Conservation (phyloP, 1,140 invertebrate genomes). For the Cydia amplana region DNA sequence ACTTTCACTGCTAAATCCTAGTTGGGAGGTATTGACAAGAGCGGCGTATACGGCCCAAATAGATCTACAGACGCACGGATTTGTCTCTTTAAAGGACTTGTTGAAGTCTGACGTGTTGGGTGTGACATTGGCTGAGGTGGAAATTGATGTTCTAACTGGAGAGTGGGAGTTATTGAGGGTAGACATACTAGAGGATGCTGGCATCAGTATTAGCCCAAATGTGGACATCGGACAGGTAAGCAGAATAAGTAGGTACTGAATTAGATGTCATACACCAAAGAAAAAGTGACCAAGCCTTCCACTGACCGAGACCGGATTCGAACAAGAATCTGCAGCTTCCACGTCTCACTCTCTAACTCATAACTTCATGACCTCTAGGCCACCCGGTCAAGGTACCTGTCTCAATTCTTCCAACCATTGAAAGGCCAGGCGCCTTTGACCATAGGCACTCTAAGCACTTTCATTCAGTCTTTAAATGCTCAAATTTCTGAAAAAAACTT, state of each 20-base stretch:
- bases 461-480: too few relatives aligned
- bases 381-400: too few relatives aligned
- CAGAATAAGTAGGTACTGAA: not conserved
- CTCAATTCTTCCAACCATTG: too few relatives aligned
- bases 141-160: constrained; percentile 88
- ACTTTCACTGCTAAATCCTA: constrained; percentile 75
- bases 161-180: constrained; percentile 83
- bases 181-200: constrained; percentile 88
- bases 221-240: constrained; percentile 89
- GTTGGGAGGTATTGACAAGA: constrained; percentile 82
- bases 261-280: too few relatives aligned
- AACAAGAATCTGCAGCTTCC: too few relatives aligned
- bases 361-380: too few relatives aligned
- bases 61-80: constrained; percentile 75
- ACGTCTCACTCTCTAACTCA: too few relatives aligned
- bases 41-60: constrained; percentile 79
- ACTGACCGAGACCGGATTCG: too few relatives aligned
- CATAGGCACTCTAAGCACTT: too few relatives aligned
- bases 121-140: constrained; percentile 82
- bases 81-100: constrained; percentile 52
- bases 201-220: constrained; percentile 85
- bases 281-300: too few relatives aligned
- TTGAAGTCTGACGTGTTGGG: constrained; percentile 81
- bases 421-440: too few relatives aligned
- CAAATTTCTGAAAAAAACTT: too few relatives aligned